These are phyloP conservation scores for Diachasmimorpha longicaudata DNA, from an alignment of 1,140 invertebrate species.

Conservation along the genomic window DNA sequence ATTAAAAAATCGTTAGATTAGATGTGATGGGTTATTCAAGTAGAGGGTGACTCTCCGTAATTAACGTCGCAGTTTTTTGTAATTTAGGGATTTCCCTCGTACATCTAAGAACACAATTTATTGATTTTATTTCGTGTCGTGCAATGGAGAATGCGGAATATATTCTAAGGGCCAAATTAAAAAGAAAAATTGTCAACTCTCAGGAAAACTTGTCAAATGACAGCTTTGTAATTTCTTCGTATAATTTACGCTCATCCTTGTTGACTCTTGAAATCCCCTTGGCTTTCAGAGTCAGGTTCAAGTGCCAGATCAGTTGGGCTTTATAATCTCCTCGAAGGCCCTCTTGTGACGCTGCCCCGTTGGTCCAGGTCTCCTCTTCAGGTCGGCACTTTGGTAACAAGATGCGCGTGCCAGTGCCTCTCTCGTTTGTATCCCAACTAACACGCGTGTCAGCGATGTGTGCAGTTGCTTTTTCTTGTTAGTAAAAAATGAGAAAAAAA, in stretches of 20 bases:
- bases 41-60: too few species aligned
- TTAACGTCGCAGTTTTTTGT: too few species aligned
- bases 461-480: constrained; percentile 9
- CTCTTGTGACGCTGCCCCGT: not conserved
- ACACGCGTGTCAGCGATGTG: constrained; percentile 22
- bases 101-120: too few species aligned
- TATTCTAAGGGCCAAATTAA: too few species aligned
- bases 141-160: too few species aligned
- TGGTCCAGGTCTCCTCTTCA: not conserved
- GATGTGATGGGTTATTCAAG: too few species aligned
- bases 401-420: constrained; percentile 48
- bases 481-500: not conserved
- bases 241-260: not conserved
- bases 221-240: not conserved
- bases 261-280: not conserved
- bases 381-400: constrained; percentile 59
- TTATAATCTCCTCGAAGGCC: not conserved
- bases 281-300: not conserved
- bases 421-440: constrained; percentile 22
- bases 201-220: not conserved
- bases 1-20: not conserved
- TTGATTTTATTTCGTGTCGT: too few species aligned
- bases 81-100: too few species aligned
- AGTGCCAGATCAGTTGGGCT: not conserved
- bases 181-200: not conserved